phyloP scores from a whole-genome alignment of 1,140 invertebrate species.

The Ceratitis capitata region DNA sequence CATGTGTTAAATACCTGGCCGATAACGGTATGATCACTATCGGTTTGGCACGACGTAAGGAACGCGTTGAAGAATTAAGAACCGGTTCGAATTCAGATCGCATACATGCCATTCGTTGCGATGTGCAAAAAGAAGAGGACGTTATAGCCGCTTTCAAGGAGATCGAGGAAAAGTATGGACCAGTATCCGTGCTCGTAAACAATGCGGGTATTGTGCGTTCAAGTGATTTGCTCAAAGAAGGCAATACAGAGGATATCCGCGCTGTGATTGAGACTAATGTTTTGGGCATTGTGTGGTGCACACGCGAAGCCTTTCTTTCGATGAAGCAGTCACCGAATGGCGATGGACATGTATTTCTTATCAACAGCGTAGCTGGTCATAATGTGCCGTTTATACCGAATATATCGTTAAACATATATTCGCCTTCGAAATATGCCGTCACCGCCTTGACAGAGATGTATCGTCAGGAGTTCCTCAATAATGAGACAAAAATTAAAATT shows the following conservation, averaged over 20 bases:
- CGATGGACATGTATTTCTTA: constrained; percentile 75
- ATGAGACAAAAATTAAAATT: constrained; percentile 43
- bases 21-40: too few relatives aligned
- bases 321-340: constrained; percentile 71
- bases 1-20: too few relatives aligned
- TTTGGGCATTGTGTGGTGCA: constrained; percentile 71
- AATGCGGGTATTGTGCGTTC: constrained; percentile 71
- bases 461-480: constrained; percentile 37
- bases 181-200: constrained; percentile 79
- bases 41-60: too few relatives aligned
- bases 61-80: too few relatives aligned
- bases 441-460: constrained; percentile 74
- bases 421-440: constrained; percentile 76
- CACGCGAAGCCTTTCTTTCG: constrained; percentile 71
- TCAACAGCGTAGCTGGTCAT: constrained; percentile 71
- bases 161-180: constrained; percentile 71
- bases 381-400: constrained; percentile 45
- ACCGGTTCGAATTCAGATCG: too few relatives aligned
- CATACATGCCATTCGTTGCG: constrained; percentile 69
- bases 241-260: constrained; percentile 64
- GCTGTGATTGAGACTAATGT: constrained; percentile 76
- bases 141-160: constrained; percentile 74
- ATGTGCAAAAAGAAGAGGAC: constrained; percentile 73
- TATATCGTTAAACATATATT: constrained; percentile 68
- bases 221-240: constrained; percentile 68